A percentile compares a stretch with the other conserved stretches of the same genome.
Evolutionary conservation across 2,797 vertebrate species (phyloP).

Genomic region (Falco naumanni): DNA sequence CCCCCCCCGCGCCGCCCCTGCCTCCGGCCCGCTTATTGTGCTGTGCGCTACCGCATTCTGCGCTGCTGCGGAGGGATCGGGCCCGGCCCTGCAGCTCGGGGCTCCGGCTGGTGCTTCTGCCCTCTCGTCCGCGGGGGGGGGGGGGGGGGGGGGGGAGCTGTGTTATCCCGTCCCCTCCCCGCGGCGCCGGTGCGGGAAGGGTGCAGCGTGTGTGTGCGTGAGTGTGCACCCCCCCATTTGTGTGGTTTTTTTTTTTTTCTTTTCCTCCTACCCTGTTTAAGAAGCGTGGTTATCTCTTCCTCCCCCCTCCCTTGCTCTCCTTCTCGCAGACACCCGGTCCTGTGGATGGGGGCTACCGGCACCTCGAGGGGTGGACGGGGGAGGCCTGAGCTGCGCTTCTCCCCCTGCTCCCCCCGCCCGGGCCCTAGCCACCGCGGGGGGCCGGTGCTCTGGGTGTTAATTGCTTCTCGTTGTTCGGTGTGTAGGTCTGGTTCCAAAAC

Average conservation of each 20-base stretch:
- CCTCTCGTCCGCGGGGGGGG: neutral
- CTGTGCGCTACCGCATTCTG: neutral
- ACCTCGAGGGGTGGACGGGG: constrained; percentile 15
- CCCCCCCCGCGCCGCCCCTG: neutral
- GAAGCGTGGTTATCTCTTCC: neutral
- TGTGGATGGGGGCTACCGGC: neutral
- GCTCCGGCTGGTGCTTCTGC: neutral
- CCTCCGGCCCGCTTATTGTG: neutral
- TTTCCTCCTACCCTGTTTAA: neutral
- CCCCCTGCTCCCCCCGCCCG: neutral
- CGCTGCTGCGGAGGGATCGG: neutral
- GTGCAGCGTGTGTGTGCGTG: constrained; percentile 31
- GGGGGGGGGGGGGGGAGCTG: too few relatives aligned
- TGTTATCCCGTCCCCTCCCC: neutral
- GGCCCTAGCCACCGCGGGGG: constrained; percentile 42
- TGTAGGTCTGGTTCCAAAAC: constrained; percentile 98
- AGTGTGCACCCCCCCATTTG: neutral
- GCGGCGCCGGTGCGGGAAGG: neutral
- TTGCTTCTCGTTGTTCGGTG: constrained; percentile 74
- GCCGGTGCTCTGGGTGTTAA: constrained; percentile 67
- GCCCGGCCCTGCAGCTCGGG: neutral
- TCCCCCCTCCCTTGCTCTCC: neutral
- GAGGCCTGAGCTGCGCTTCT: constrained; percentile 33
- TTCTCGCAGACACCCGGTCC: neutral
- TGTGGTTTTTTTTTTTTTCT: neutral